These are phyloP conservation scores for Ariolimax columbianus DNA, from an alignment of 2,888 invertebrate genomes.

Conservation along the genomic window DNA sequence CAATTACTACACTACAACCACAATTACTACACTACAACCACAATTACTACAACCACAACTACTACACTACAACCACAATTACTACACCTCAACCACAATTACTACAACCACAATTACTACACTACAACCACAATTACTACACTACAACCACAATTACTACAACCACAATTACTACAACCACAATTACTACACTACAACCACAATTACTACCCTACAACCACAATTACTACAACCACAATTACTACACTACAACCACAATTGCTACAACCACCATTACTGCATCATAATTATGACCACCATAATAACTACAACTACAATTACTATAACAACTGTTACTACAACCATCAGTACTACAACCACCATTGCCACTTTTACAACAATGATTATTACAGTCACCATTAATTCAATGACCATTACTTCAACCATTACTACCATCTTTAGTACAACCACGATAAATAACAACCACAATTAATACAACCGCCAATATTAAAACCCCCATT, in stretches of 20 bases:
- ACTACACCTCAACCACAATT: too few species aligned
- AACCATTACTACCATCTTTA: not conserved
- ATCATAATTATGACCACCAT: too few species aligned
- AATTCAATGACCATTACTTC: not conserved
- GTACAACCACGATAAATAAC: not conserved
- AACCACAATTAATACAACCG: not conserved
- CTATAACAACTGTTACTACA: not conserved
- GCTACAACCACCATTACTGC: too few species aligned
- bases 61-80: too few species aligned
- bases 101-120: not conserved
- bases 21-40: not conserved
- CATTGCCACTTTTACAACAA: not conserved
- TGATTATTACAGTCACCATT: not conserved
- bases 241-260: not conserved
- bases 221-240: too few species aligned
- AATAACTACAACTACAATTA: too few species aligned
- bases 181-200: not conserved
- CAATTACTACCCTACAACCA: too few species aligned
- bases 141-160: not conserved
- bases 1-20: too few species aligned
- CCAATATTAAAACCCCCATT: not conserved
- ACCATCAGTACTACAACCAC: not conserved
- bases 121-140: not conserved
- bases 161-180: too few species aligned
- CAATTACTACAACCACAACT: not conserved